Percentiles rank a stretch among this genome's conserved stretches.
Conservation (phyloP, 1,140 invertebrate genomes). For the Neuroterus valhalla region DNA sequence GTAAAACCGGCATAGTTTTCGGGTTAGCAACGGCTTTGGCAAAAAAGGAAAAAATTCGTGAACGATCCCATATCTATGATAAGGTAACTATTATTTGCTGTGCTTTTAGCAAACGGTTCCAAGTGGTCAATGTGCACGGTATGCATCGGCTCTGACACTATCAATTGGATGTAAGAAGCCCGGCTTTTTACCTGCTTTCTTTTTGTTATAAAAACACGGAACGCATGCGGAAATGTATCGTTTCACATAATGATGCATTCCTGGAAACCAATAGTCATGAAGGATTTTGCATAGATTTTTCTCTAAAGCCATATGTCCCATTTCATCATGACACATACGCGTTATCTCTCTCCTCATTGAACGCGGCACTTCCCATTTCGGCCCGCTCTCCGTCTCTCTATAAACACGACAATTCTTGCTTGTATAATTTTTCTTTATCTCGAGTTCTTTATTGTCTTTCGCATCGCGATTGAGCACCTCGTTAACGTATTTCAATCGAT, state of each 20-base stretch:
- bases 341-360: conserved; percentile 35
- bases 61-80: conserved; percentile 52
- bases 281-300: conserved; percentile 3
- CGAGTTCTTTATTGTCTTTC: neutral
- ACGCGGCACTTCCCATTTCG: conserved; percentile 21
- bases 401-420: neutral
- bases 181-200: conserved; percentile 13
- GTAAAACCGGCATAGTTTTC: no score
- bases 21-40: no score
- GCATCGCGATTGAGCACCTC: no score
- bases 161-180: conserved; percentile 29
- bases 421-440: neutral
- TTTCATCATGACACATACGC: conserved; percentile 37
- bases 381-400: neutral
- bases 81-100: conserved; percentile 47
- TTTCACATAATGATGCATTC: neutral
- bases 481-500: no score
- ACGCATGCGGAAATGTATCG: conserved; percentile 14
- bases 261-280: no score
- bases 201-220: conserved; percentile 31
- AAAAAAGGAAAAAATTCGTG: conserved; percentile 41
- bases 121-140: conserved; percentile 29
- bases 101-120: conserved; percentile 54
- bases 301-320: conserved; percentile 38
- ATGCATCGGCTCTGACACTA: neutral